Evolutionary conservation across 2,797 vertebrate species (phyloP).

Genomic region (Pipistrellus pygmaeus): DNA sequence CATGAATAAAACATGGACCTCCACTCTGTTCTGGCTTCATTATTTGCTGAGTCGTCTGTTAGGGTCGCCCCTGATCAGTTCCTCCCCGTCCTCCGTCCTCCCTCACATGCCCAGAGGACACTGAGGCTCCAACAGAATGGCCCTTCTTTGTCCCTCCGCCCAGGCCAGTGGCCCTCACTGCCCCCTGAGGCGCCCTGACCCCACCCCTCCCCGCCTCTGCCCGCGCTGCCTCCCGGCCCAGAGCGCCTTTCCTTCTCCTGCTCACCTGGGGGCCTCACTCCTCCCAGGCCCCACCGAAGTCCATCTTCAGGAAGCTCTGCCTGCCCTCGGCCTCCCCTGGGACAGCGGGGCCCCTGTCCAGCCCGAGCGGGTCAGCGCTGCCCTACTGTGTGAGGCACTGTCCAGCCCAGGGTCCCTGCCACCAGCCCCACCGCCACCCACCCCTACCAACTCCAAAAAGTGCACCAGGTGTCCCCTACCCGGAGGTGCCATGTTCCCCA

Average conservation of each 20-base stretch:
- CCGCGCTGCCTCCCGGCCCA: not conserved
- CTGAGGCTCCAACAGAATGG: not conserved
- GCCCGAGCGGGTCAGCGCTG: rapidly evolving
- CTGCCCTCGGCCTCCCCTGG: not conserved
- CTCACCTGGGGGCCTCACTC: no score
- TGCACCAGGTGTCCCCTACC: not conserved
- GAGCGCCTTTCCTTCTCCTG: no score
- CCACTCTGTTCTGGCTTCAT: not conserved
- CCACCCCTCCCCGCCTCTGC: not conserved
- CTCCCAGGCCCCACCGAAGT: not conserved
- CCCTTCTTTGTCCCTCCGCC: not conserved
- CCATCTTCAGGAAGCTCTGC: not conserved
- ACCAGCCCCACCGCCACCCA: not conserved
- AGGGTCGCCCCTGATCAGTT: not conserved
- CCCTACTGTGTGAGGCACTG: not conserved
- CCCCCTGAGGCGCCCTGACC: not conserved
- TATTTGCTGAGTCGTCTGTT: conserved; percentile 39
- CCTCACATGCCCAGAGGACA: not conserved
- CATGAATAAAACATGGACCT: conserved; percentile 87
- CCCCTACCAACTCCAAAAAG: not conserved
- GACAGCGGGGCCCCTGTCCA: rapidly evolving
- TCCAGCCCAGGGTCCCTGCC: not conserved
- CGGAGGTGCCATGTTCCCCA: not conserved
- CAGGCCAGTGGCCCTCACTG: rapidly evolving
- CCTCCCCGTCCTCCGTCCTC: not conserved